Base-by-base conservation (phyloP, 1,140 invertebrate genomes). In the Trichonephila clavata region DNA sequence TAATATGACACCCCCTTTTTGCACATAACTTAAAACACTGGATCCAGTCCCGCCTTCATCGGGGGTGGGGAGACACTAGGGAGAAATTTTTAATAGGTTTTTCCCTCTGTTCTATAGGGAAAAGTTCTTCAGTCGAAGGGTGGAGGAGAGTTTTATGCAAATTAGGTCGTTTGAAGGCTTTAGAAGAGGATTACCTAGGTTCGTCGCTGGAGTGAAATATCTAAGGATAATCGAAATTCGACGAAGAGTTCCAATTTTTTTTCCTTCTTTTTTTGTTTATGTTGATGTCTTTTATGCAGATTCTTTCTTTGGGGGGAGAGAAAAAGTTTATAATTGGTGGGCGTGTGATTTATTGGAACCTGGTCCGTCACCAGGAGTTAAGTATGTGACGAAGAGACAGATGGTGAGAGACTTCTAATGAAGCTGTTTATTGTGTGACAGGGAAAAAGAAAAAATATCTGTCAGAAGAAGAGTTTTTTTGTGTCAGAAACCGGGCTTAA, bases 21-120 rank as follows among this genome's bases (percentile, higher is more conserved):
- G 65, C 91, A 92, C 91, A 92, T 92, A 92, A 92, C 91, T 92
- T 92, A 92, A 92, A 92, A 92, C 91, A 92, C 81, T 86, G 71
- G 81, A 60, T 83, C 83, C 39, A 18, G 83, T 68, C 24, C 91
- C 81, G 91, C 91, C 91, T 63, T 91, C 60, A 43, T 60, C 61
- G 80, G 32, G 71, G 24, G 68, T 21, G 27, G 18, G 59, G 61
- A 86, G 83, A 77, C 65, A 68, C 59, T 27, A n/a, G 90, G 80
- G 59, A 57, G 50, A 92, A 92, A 86, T 92, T 92, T 92, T 92
- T 92, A 92, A 92, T 92, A 92, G 91, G 80, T 71, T 92, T n/a
- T 71, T 86, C 60, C 83, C 83, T 92, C 90, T 92, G 90, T 92
- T 80, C 68, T 92, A 84, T 80, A 80, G 88, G 88, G 80, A 92